phyloP scores from a whole-genome alignment of 2,888 invertebrate genomes.

The Aricia artaxerxes region DNA sequence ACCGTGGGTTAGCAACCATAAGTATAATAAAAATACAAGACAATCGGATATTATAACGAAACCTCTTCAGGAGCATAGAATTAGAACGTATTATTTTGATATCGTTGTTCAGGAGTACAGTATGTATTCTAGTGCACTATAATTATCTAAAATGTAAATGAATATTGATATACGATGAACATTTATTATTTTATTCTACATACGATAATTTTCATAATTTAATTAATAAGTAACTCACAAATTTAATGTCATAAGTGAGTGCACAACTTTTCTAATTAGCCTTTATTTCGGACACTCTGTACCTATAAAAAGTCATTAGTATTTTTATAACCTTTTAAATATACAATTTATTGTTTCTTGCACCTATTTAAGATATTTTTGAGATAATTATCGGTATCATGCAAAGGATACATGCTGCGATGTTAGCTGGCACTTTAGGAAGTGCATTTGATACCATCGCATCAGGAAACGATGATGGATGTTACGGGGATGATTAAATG shows the following conservation, averaged over 20 bases:
- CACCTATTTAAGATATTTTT: not conserved
- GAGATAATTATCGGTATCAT: not conserved
- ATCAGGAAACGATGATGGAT: constrained; percentile 28
- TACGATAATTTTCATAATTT: not conserved
- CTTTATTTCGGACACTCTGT: not conserved
- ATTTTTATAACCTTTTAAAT: not conserved
- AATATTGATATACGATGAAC: not conserved
- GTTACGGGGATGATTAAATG: constrained; percentile 23
- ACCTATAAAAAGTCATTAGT: not conserved
- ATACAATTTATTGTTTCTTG: constrained; percentile 10
- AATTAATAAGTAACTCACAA: not conserved
- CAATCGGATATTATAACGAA: not conserved
- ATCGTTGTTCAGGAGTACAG: no score
- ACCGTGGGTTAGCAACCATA: not conserved
- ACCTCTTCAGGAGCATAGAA: not conserved
- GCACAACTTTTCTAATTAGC: not conserved
- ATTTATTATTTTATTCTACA: not conserved
- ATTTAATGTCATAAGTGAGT: not conserved
- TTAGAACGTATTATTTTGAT: no score
- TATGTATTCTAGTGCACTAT: not conserved
- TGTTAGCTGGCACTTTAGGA: constrained; percentile 30
- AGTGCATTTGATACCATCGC: constrained; percentile 30
- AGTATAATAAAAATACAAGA: not conserved
- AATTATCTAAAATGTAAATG: not conserved
- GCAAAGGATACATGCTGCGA: constrained; percentile 19